These are phyloP conservation scores for Neodiprion virginianus DNA, from an alignment of 1,140 invertebrate genomes.

Conservation along the genomic window DNA sequence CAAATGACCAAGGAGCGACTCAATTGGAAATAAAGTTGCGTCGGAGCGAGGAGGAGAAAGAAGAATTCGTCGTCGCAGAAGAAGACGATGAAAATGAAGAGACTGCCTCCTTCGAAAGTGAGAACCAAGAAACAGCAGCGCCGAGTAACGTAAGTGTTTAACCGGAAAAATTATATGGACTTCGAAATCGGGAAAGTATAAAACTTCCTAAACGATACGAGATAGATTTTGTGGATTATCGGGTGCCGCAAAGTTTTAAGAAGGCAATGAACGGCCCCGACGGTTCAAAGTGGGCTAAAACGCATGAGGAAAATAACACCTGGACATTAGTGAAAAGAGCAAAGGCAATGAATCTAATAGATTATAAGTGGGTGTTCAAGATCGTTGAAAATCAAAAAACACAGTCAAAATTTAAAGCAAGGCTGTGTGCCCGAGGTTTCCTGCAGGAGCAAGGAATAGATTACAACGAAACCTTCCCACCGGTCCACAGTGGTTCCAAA, in stretches of 20 bases:
- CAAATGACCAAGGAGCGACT: neutral
- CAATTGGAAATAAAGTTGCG: neutral
- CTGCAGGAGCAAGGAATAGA: neutral
- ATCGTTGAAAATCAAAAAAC: slow-evolving; percentile 26
- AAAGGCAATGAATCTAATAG: slow-evolving; percentile 24
- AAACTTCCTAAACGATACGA: neutral
- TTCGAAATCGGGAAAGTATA: no score
- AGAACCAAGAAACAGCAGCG: neutral
- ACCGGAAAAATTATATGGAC: no score
- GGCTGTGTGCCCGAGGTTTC: slow-evolving; percentile 18
- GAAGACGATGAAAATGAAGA: neutral
- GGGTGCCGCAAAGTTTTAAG: slow-evolving; percentile 4
- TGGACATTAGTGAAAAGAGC: slow-evolving; percentile 30
- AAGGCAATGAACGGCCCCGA: slow-evolving; percentile 17
- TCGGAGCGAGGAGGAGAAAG: neutral
- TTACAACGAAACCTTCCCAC: slow-evolving; percentile 16
- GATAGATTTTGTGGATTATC: neutral
- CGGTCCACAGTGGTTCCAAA: no score
- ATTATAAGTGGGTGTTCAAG: slow-evolving; percentile 30
- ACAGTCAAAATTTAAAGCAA: slow-evolving; percentile 20
- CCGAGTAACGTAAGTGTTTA: neutral
- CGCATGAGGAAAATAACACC: slow-evolving; percentile 27
- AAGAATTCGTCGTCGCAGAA: neutral
- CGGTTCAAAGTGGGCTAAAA: slow-evolving; percentile 22
- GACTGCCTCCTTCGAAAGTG: neutral